Evolutionary conservation across 2,888 invertebrate genomes (phyloP).

Genomic region (Phyto melanocephala): DNA sequence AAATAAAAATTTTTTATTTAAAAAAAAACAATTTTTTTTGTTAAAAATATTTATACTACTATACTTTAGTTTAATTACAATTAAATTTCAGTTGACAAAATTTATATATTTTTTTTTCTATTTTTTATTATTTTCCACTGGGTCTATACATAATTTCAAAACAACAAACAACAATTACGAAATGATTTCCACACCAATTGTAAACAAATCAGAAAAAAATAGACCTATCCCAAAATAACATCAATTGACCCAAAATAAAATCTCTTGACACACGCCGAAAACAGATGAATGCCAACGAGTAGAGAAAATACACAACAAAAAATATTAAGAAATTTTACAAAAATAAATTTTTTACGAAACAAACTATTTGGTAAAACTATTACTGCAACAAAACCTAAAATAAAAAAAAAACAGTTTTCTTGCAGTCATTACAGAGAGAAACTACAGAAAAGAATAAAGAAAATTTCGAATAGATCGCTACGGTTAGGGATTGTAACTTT

Average conservation of each 20-base stretch:
- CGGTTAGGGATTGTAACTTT: conserved; percentile 50
- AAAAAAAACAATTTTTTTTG: too few species aligned
- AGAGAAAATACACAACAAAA: conserved; percentile 50
- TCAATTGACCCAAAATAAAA: conserved; percentile 63
- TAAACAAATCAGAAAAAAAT: not conserved
- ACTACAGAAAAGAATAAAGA: conserved; percentile 8
- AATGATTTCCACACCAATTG: conserved; percentile 6
- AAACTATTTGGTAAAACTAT: conserved; percentile 40
- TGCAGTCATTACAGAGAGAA: conserved; percentile 23
- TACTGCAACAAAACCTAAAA: conserved; percentile 34
- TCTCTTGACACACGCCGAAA: conserved; percentile 59
- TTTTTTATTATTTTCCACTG: conserved; percentile 19
- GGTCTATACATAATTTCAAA: not conserved
- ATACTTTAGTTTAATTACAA: too few species aligned
- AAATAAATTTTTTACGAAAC: conserved; percentile 31
- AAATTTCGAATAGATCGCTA: conserved; percentile 29
- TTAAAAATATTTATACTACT: too few species aligned
- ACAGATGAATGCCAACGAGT: conserved; percentile 47
- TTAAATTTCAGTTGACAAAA: too few species aligned
- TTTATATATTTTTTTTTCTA: too few species aligned
- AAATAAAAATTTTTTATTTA: too few species aligned
- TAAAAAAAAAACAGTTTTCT: conserved; percentile 7
- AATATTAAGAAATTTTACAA: conserved; percentile 39
- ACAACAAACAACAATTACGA: not conserved
- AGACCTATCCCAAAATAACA: conserved; percentile 64